Evolutionary conservation across 2,888 invertebrate genomes (phyloP).

Genomic region (Limnephilus lunatus): DNA sequence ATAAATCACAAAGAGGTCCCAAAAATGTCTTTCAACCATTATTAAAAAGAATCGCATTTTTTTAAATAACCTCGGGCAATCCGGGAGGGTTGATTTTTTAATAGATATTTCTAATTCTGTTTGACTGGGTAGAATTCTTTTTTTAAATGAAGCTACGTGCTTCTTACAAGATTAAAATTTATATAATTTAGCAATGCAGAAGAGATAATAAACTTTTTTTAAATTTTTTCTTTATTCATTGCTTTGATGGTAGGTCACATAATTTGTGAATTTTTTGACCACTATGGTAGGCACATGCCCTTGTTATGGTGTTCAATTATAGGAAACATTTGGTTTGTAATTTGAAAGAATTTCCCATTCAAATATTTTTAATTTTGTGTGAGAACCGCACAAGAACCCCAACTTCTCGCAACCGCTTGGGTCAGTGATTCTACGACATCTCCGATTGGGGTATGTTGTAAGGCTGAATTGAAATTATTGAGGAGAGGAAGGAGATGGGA

Average conservation of each 20-base stretch:
- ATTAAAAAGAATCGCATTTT: neutral
- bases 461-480: no score
- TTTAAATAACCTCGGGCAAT: neutral
- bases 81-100: neutral
- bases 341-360: neutral
- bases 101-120: neutral
- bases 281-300: no score
- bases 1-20: constrained; percentile 21
- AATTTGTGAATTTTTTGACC: no score
- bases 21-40: neutral
- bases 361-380: neutral
- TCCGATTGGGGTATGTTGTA: no score
- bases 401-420: no score
- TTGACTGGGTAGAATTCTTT: neutral
- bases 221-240: no score
- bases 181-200: neutral
- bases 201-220: no score
- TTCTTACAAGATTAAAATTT: neutral
- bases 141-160: neutral
- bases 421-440: no score
- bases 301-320: no score
- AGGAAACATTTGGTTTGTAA: neutral
- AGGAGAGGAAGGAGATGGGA: no score
- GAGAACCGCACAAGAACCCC: no score
- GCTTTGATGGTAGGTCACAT: no score